A percentile compares a stretch with the other conserved stretches of the same genome.
These are phyloP conservation scores for Aphidius colemani DNA, from an alignment of 2,888 invertebrate species.

Conservation along the genomic window DNA sequence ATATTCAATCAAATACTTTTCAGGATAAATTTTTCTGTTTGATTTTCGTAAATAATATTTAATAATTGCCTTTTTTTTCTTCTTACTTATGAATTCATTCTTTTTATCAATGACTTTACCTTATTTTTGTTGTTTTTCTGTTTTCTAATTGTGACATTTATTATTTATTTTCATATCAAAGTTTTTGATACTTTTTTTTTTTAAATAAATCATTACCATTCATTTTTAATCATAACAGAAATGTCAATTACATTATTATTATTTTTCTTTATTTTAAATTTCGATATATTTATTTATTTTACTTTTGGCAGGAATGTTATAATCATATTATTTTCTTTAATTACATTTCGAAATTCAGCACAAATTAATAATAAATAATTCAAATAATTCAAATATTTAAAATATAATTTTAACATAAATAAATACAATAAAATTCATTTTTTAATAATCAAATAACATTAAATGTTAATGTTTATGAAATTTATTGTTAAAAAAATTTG, in stretches of 20 bases:
- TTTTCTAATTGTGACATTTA: no score
- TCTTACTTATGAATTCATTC: no score
- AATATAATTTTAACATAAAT: constrained; percentile 17
- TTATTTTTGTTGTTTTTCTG: no score
- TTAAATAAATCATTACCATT: neutral
- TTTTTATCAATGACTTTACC: no score
- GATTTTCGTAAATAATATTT: constrained; percentile 20
- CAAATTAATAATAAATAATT: constrained; percentile 20
- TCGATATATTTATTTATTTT: constrained; percentile 51
- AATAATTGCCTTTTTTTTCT: constrained; percentile 9
- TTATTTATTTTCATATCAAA: no score
- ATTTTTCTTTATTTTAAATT: constrained; percentile 43
- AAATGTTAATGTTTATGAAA: neutral
- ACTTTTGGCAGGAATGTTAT: constrained; percentile 59
- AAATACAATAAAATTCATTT: constrained; percentile 9
- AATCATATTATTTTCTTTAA: constrained; percentile 42
- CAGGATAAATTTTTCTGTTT: constrained; percentile 1
- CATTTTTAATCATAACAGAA: neutral
- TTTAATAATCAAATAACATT: constrained; percentile 17
- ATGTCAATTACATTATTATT: constrained; percentile 23
- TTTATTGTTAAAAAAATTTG: constrained; percentile 13
- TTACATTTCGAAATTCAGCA: constrained; percentile 33
- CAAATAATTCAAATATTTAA: constrained; percentile 7
- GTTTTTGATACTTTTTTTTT: neutral
- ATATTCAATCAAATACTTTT: constrained; percentile 16